Conservation (phyloP, 2,888 invertebrate genomes). For the Drosophila borborema region DNA sequence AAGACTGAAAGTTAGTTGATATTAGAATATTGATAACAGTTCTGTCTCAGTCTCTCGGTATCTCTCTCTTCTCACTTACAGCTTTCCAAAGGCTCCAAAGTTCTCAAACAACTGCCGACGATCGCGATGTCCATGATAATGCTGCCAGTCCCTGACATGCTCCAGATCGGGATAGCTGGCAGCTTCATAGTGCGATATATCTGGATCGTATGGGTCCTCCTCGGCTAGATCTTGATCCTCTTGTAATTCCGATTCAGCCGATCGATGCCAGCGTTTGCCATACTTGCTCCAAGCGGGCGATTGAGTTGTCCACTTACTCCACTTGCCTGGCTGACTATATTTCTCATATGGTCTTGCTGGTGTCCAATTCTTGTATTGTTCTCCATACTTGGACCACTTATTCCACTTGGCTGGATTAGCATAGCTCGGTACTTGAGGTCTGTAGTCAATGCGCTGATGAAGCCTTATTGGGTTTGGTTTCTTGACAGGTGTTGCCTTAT, state of each 20-base stretch:
- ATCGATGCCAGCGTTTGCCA: slow-evolving; percentile 60
- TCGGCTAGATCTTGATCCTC: slow-evolving; percentile 3
- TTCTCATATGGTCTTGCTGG: slow-evolving; percentile 32
- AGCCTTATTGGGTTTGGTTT: slow-evolving; percentile 65
- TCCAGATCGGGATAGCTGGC: slow-evolving; percentile 68
- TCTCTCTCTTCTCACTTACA: slow-evolving; percentile 57
- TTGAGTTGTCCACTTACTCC: slow-evolving; percentile 73
- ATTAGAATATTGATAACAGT: neutral
- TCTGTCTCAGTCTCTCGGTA: neutral
- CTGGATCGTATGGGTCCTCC: slow-evolving; percentile 57
- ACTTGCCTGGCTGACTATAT: slow-evolving; percentile 45
- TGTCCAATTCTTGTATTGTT: slow-evolving; percentile 69
- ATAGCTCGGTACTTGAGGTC: slow-evolving; percentile 44
- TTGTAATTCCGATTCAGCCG: slow-evolving; percentile 13
- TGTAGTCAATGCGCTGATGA: slow-evolving; percentile 71
- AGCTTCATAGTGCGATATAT: slow-evolving; percentile 38
- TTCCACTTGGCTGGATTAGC: slow-evolving; percentile 62
- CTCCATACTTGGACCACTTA: slow-evolving; percentile 69
- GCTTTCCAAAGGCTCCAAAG: slow-evolving; percentile 72
- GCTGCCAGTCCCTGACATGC: slow-evolving; percentile 58
- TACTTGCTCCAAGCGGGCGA: slow-evolving; percentile 62
- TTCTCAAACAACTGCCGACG: slow-evolving; percentile 81
- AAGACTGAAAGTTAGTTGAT: slow-evolving; percentile 58
- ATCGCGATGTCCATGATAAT: slow-evolving; percentile 80
- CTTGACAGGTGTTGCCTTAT: slow-evolving; percentile 70